phyloP scores from a whole-genome alignment of 2,113 vertebrate genomes.

The Cyprinodon variegatus region DNA sequence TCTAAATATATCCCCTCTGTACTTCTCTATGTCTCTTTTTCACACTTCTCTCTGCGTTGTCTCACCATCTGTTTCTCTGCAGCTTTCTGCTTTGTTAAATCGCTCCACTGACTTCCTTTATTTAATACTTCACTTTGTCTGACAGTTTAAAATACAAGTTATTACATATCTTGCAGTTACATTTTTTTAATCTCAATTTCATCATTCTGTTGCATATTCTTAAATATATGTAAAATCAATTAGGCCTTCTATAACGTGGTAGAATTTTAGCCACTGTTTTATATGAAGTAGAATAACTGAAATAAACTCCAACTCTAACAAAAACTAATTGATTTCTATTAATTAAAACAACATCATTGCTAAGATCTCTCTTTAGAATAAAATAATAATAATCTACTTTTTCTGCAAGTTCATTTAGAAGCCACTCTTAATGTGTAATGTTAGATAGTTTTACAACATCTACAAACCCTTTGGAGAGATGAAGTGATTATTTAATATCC shows the following conservation, averaged over 20 bases:
- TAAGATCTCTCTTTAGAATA: background rate
- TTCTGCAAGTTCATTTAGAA: background rate
- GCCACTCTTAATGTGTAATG: background rate
- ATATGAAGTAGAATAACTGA: background rate
- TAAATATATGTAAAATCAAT: background rate
- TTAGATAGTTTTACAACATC: background rate
- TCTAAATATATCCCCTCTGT: conserved; percentile 73
- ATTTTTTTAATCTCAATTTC: background rate
- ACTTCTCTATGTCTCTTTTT: conserved; percentile 58
- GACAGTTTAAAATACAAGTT: conserved; percentile 50
- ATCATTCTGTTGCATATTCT: background rate
- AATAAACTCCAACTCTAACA: background rate
- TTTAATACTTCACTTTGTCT: conserved; percentile 11
- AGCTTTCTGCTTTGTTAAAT: conserved; percentile 62
- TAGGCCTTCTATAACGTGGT: background rate
- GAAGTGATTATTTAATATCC: background rate
- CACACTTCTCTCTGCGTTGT: conserved; percentile 39
- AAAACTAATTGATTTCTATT: background rate
- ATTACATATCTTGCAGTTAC: background rate
- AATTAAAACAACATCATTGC: background rate
- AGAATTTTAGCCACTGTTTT: background rate
- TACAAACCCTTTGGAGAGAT: background rate
- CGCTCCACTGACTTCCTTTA: conserved; percentile 19
- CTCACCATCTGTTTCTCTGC: conserved; percentile 62
- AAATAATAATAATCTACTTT: background rate